Conservation (phyloP, 2,113 vertebrate genomes). For the Herpetotheres cachinnans region DNA sequence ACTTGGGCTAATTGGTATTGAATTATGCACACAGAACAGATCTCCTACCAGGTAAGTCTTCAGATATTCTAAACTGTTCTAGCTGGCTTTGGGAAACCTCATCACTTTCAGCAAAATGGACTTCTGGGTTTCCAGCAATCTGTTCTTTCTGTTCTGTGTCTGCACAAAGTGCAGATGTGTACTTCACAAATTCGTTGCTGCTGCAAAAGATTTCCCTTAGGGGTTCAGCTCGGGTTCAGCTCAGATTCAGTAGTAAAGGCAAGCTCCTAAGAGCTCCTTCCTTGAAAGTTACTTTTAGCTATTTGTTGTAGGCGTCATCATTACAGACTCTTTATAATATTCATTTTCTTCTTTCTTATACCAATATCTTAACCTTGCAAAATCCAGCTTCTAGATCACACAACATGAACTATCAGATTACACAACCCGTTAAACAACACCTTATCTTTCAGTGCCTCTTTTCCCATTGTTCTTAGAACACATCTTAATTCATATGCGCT, state of each 20-base stretch:
- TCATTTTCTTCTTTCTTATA: background rate
- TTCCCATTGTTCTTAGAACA: background rate
- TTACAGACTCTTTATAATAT: background rate
- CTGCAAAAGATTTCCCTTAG: background rate
- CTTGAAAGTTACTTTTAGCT: background rate
- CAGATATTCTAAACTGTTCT: background rate
- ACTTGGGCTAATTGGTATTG: background rate
- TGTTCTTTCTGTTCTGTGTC: background rate
- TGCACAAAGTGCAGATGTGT: background rate
- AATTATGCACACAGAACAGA: background rate
- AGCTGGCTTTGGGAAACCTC: background rate
- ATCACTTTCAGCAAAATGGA: background rate
- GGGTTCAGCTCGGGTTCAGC: background rate
- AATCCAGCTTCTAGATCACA: background rate
- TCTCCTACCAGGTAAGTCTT: background rate
- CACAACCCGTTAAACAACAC: conserved; percentile 15
- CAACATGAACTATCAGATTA: conserved; percentile 2
- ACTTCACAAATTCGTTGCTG: background rate
- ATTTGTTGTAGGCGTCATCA: background rate
- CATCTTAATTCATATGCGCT: background rate
- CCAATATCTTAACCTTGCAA: conserved; percentile 6
- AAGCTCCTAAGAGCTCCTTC: background rate
- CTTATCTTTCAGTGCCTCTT: conserved; percentile 46
- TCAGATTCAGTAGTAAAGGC: background rate
- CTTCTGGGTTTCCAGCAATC: background rate